Percentiles rank a stretch among this genome's conserved stretches.
Conservation (phyloP, 1,140 invertebrate species). For the Octopus sinensis region DNA sequence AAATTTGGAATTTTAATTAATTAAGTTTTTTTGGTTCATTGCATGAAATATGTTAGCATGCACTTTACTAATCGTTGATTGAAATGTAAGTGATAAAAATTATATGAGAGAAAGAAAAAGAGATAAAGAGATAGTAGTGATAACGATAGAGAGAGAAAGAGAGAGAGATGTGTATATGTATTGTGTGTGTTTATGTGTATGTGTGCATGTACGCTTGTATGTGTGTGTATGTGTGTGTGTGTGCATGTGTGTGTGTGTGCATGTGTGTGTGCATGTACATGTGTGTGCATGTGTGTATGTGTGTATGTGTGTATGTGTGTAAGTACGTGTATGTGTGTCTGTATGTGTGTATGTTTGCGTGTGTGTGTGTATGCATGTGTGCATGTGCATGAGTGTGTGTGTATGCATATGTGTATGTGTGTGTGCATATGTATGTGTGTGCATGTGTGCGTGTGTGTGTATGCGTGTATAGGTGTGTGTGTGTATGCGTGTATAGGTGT, state of each 20-base stretch:
- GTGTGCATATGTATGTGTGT: neutral
- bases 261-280: neutral
- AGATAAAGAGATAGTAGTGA: too few species aligned
- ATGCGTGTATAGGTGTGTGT: constrained; percentile 5
- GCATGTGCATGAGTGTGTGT: neutral
- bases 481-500: neutral
- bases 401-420: neutral
- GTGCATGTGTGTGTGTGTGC: neutral
- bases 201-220: neutral
- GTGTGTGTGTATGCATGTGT: neutral
- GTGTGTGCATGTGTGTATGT: neutral
- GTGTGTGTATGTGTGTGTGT: neutral
- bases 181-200: neutral
- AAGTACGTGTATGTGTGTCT: neutral
- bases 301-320: neutral
- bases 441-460: constrained; percentile 3
- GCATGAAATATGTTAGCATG: too few species aligned
- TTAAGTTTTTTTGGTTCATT: too few species aligned
- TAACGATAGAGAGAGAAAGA: too few species aligned
- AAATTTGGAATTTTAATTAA: too few species aligned
- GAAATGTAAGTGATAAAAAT: too few species aligned
- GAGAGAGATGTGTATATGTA: too few species aligned
- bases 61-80: too few species aligned
- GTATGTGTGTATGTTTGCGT: neutral
- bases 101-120: too few species aligned